Evolutionary conservation across 2,797 vertebrate species (phyloP), one percentile per base, ranked within the genome.

Genomic region (Betta splendens): DNA sequence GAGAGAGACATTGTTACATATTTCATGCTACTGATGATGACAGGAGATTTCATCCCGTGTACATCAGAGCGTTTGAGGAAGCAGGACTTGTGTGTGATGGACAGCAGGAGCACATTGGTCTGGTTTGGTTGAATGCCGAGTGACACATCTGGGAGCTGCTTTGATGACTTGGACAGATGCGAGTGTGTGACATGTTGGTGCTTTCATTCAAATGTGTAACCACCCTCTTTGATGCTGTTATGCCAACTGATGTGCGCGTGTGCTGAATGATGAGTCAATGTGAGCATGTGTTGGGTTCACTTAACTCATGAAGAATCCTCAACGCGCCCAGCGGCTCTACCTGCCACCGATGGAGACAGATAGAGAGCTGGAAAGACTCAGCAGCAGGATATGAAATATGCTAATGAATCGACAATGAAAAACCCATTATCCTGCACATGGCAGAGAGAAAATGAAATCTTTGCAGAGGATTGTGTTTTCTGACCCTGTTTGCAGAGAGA

Each of bases 301-400:
- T 18, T 51, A 22, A 22, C 26, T 60, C 39, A 12, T 36, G 47
- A 33, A 52, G 45, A 44, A 31, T 46, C 42, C 21, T 58, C 56
- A 23, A 20, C 35, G 8, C 39, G 55, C 35, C 17, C 26, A 23
- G 39, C 77, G 80, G 73, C 79, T 81, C 73, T 62, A 55, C 54
- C 44, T 5, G 26, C 26, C 3, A n/a, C 45, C 23, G 51, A 72
- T 64, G 45, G 43, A 79, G 65, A 73, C 53, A 52, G 83, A 83
- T 78, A 64, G 57, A 51, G 63, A 55, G 68, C 69, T 43, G 64
- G 31, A 47, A 74, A 61, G 10, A 21, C 59, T 72, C 12, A 0
- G 66, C 76, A 43, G 78, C 80, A 80, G 84, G 80, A 85, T 87
- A 85, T 87, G 81, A 87, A 81, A 87, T 85, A 87, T 89, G 85